These are phyloP conservation scores for Calliphora vomitoria DNA, from an alignment of 2,888 invertebrate species.

Conservation along the genomic window DNA sequence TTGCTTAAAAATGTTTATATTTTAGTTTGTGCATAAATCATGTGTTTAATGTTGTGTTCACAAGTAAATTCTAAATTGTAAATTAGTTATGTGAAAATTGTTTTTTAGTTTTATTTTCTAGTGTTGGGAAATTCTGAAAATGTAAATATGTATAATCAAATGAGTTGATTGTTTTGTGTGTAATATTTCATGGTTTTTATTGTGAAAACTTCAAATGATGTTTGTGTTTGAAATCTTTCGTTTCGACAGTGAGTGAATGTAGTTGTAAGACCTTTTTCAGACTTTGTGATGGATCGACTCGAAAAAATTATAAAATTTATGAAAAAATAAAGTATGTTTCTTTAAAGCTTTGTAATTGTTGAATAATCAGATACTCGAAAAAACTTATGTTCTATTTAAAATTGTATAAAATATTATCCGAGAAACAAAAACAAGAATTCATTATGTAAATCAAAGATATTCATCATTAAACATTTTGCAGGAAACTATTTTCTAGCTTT, in stretches of 20 bases:
- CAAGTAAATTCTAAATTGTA: background rate
- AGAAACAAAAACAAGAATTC: too few species aligned
- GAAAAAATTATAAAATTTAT: too few species aligned
- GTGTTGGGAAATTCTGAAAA: slow-evolving; percentile 1
- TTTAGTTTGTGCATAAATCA: background rate
- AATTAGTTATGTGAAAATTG: slow-evolving; percentile 4
- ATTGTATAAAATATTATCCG: too few species aligned
- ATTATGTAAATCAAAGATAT: too few species aligned
- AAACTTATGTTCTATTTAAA: too few species aligned
- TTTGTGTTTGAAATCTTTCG: slow-evolving; percentile 45
- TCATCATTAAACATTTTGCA: too few species aligned
- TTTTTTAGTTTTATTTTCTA: background rate
- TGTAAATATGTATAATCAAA: background rate
- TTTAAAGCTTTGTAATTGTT: too few species aligned
- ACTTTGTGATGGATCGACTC: too few species aligned
- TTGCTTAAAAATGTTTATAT: slow-evolving; percentile 6
- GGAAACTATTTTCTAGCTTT: too few species aligned
- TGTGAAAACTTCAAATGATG: background rate
- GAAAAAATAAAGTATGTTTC: too few species aligned
- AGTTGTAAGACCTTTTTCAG: too few species aligned
- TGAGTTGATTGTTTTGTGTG: background rate
- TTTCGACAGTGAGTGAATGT: background rate
- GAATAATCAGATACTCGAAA: too few species aligned
- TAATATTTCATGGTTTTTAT: background rate
- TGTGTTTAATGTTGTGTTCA: background rate